Evolutionary conservation across 2,797 vertebrate species (phyloP), one percentile per base, ranked within the genome.

Genomic region (Sebastes oblongus): DNA sequence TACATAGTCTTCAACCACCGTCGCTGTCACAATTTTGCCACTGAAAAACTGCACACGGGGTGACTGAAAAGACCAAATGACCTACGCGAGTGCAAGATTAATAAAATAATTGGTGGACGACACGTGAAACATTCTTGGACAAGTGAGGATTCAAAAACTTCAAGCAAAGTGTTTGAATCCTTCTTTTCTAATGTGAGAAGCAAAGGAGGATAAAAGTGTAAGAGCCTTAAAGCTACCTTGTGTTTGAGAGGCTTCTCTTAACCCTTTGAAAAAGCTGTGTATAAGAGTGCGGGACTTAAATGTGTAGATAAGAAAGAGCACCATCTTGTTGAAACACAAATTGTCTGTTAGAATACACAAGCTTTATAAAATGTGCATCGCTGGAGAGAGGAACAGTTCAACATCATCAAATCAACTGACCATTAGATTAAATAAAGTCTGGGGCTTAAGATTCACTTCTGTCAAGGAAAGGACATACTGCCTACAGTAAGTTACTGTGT

Each of bases 161-260:
- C 2, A 78, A 70, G 34, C 54, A 72, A 71, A 72, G 60, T 78
- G 69, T 86, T 54, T 83, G 46, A 77, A 77, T 81, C 62, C 61
- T 34, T 18, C 30, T 77, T 72, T 84, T 72, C 66, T 46, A 50
- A 67, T 56, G 8, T 2, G 54, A 66, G 69, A 75, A 82, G 66
- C 25, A 67, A 67, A 16, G 3, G 10, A 30, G 14, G 5, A 3
- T 12, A 32, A 59, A 66, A 36, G 12, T 55, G 22, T 27, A 83
- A 86, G 66, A 90, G 88, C 90, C 93, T 91, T 93, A 90, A 91
- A 89, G 89, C 36, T 66, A 87, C 72, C 29, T 81, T 58, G 78
- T 80, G 56, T 64, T 78, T 58, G 14, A 80, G 64, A 83, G 46
- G 76, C 27, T 36, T 50, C 32, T 80, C 13, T 74, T 60, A 27